Conservation (phyloP, 1,140 invertebrate genomes). For the Danaus melanippus region DNA sequence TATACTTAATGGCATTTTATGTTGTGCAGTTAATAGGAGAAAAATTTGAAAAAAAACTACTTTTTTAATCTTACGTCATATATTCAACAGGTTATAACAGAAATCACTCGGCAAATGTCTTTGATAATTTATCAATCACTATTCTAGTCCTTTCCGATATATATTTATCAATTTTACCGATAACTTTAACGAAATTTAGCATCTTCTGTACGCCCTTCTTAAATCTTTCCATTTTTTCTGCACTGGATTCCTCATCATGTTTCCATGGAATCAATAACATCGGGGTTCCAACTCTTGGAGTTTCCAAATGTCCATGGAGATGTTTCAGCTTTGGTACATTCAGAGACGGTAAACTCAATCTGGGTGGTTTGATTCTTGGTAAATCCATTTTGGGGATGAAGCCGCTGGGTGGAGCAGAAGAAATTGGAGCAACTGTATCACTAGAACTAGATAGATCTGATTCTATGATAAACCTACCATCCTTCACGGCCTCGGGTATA, state of each 20-base stretch:
- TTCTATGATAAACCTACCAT: slow-evolving; percentile 46
- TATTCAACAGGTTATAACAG: not conserved
- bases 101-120: slow-evolving; percentile 48
- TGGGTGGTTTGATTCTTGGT: slow-evolving; percentile 34
- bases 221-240: slow-evolving; percentile 57
- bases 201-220: slow-evolving; percentile 60
- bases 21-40: too few relatives aligned
- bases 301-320: slow-evolving; percentile 12
- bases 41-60: too few relatives aligned
- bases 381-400: slow-evolving; percentile 37
- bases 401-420: slow-evolving; percentile 39
- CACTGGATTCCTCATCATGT: slow-evolving; percentile 46
- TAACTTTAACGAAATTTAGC: slow-evolving; percentile 54
- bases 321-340: slow-evolving; percentile 39
- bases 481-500: slow-evolving; percentile 47
- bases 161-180: slow-evolving; percentile 55
- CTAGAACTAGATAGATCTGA: slow-evolving; percentile 29
- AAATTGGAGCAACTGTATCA: slow-evolving; percentile 35
- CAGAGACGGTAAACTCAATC: slow-evolving; percentile 36
- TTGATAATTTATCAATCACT: slow-evolving; percentile 53
- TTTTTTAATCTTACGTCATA: too few relatives aligned
- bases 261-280: slow-evolving; percentile 30
- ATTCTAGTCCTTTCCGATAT: slow-evolving; percentile 57
- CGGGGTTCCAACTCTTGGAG: slow-evolving; percentile 36
- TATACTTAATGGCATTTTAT: too few relatives aligned